Evolutionary conservation across 2,113 vertebrate species (phyloP).

Genomic region (Serinus canaria): DNA sequence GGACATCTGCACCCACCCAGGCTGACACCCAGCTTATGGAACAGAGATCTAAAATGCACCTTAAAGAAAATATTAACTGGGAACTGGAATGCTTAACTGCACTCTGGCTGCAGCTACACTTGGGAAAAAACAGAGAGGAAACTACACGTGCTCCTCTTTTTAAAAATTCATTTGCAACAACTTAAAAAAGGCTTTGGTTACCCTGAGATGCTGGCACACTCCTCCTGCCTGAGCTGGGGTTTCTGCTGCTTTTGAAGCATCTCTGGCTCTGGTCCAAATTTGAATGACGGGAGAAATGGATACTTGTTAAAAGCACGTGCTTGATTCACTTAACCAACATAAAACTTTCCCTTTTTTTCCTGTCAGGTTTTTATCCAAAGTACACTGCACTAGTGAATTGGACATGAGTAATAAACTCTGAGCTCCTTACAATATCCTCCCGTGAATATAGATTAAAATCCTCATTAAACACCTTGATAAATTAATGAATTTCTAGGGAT

Average conservation of each 20-base stretch:
- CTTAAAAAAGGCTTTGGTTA: not conserved
- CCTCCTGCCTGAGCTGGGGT: not conserved
- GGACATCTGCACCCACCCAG: not conserved
- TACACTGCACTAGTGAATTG: not conserved
- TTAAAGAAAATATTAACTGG: not conserved
- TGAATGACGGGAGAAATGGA: not conserved
- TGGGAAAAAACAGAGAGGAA: not conserved
- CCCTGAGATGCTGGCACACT: not conserved
- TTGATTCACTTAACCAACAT: not conserved
- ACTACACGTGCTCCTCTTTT: not conserved
- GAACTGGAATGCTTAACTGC: not conserved
- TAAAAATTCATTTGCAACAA: not conserved
- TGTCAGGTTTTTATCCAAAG: not conserved
- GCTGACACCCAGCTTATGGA: not conserved
- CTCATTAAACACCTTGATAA: not conserved
- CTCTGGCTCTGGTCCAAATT: not conserved
- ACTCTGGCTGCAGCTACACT: not conserved
- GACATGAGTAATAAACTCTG: not conserved
- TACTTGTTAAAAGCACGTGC: not conserved
- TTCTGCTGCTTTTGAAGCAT: constrained; percentile 23
- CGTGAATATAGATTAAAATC: not conserved
- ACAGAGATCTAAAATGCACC: not conserved
- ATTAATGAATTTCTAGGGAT: not conserved
- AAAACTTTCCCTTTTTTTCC: not conserved
- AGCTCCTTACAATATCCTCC: not conserved